A percentile compares a stretch with the other conserved stretches of the same genome.
These are phyloP conservation scores for Mustela nigripes DNA, from an alignment of 2,113 vertebrate genomes.

Conservation along the genomic window DNA sequence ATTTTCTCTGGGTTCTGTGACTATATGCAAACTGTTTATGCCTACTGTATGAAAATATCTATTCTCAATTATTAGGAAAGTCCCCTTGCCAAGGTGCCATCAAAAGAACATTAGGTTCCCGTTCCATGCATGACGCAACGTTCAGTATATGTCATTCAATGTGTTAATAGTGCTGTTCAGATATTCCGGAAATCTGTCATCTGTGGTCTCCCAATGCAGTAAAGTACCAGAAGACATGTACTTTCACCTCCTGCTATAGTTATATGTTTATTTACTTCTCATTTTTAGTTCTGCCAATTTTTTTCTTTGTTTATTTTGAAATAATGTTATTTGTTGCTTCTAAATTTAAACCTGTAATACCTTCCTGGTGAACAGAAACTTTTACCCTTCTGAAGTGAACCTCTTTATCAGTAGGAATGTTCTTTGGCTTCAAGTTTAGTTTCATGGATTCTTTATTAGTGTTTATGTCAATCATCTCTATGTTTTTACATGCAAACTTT, in stretches of 20 bases:
- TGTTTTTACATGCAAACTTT: neutral
- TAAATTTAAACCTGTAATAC: neutral
- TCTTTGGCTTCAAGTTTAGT: neutral
- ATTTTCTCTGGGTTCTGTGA: neutral
- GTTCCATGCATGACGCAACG: neutral
- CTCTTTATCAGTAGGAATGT: neutral
- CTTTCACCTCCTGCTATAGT: neutral
- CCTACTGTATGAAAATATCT: neutral
- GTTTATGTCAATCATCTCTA: neutral
- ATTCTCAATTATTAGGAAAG: neutral
- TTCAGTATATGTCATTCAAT: neutral
- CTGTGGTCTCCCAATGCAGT: neutral
- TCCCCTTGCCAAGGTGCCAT: neutral
- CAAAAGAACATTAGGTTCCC: neutral
- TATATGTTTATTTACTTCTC: neutral
- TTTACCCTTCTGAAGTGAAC: neutral
- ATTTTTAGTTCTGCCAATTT: neutral
- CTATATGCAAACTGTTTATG: neutral
- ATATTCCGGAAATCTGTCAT: neutral
- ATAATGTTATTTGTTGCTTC: neutral
- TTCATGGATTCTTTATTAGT: neutral
- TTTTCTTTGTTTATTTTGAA: slow-evolving; percentile 35
- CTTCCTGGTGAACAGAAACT: neutral
- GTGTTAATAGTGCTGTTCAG: neutral
- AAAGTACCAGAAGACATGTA: neutral